Evolutionary conservation across 1,140 invertebrate genomes (phyloP), one percentile per base, ranked within the genome.

Genomic region (Drosophila rhopaloa): DNA sequence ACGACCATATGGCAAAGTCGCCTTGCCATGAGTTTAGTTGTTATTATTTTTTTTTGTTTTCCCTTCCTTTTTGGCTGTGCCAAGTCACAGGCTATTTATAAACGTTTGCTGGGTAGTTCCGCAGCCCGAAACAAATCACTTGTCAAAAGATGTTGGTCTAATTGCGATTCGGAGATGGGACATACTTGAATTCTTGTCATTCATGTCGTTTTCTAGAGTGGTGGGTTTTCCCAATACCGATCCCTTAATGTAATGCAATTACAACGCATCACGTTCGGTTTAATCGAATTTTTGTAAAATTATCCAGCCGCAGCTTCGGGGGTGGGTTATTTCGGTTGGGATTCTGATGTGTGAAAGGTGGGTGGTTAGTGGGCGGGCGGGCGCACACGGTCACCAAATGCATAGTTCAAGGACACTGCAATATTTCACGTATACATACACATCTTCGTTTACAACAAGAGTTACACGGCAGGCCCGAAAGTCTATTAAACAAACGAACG

Each of bases 331-430:
- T 27, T 5, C 24, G 24, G 35, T 24, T 24, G 13, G 59, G 66
- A 32, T 41, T 67, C 55, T 38, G 43, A 46, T 73, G 65, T 59
- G 47, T 19, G 37, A 16, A 38, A 43, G 59, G 19, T 51, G 16
- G 32, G 50, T 72, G 56, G 41, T 11, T 9, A 16, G 7, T 29
- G 16, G 41, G 46, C 4, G 59, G 14, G 43, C 19, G 57, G 41
- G 50, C 13, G 79, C 54, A n/a, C 6, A 48, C 51, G 75, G 67
- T 65, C 66, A 76, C 72, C 77, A 79, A 88, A 83, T 89, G 84
- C 77, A 89, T 89, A 89, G 84, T 89, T 89, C 84, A 89, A 89
- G 84, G 84, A 84, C 84, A 89, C 59, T 89, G 84, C 74, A 84
- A 81, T 89, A 89, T 68, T 90, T 81, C 32, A 71, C 70, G 84